A percentile compares a stretch with the other conserved stretches of the same genome.
Evolutionary conservation across 1,140 invertebrate genomes (phyloP).

Genomic region (Eueides isabella): DNA sequence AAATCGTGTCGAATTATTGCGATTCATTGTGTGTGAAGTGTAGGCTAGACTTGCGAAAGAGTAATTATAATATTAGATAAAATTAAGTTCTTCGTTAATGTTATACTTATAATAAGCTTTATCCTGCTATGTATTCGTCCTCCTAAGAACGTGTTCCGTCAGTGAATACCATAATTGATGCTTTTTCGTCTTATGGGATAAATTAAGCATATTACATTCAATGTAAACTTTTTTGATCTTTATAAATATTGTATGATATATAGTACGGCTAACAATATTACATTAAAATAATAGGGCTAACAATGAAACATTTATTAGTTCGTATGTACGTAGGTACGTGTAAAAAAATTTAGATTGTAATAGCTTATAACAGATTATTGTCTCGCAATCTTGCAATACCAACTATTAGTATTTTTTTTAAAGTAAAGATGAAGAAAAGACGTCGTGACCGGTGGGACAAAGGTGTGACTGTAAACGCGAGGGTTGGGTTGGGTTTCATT

Average conservation of each 20-base stretch:
- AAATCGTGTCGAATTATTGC: constrained; percentile 34
- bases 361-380: too few relatives aligned
- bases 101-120: background rate
- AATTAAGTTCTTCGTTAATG: background rate
- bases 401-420: too few relatives aligned
- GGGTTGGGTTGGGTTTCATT: too few relatives aligned
- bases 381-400: too few relatives aligned
- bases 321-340: too few relatives aligned
- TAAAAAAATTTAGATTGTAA: too few relatives aligned
- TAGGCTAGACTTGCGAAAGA: background rate
- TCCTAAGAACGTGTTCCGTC: background rate
- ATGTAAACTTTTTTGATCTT: background rate
- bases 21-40: background rate
- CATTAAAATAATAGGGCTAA: background rate
- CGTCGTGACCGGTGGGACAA: too few relatives aligned
- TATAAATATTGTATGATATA: background rate
- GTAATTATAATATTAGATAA: background rate
- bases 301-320: background rate
- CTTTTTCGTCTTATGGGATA: background rate
- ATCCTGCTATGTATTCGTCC: too few relatives aligned
- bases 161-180: background rate
- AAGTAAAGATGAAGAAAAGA: too few relatives aligned
- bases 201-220: background rate
- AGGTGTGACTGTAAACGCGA: too few relatives aligned
- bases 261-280: background rate